These are phyloP conservation scores for Unio pictorum DNA, from an alignment of 2,888 invertebrate species.

Conservation along the genomic window DNA sequence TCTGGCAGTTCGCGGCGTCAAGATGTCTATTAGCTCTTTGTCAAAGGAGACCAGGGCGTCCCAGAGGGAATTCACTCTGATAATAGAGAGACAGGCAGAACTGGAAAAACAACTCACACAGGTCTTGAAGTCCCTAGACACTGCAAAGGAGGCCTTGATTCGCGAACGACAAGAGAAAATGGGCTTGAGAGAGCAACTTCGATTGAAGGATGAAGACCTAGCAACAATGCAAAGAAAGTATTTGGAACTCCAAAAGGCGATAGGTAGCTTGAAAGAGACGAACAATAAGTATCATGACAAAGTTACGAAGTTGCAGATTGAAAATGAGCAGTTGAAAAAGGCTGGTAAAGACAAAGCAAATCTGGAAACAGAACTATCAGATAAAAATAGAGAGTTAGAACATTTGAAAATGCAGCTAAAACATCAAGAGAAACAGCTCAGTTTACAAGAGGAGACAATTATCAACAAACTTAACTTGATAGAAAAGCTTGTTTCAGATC, in stretches of 20 bases:
- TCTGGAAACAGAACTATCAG: conserved; percentile 35
- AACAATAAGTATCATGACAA: conserved; percentile 50
- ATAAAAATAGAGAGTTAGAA: conserved; percentile 30
- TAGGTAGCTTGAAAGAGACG: conserved; percentile 43
- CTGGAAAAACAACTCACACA: conserved; percentile 44
- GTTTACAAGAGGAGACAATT: conserved; percentile 36
- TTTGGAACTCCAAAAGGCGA: conserved; percentile 46
- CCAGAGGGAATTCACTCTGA: conserved; percentile 39
- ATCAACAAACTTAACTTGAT: conserved; percentile 39
- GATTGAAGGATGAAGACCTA: conserved; percentile 35
- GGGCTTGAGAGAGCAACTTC: conserved; percentile 36
- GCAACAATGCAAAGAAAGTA: conserved; percentile 45
- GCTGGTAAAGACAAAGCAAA: conserved; percentile 32
- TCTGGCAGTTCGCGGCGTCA: conserved; percentile 40
- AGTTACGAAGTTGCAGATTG: conserved; percentile 47
- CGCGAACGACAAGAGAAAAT: conserved; percentile 45
- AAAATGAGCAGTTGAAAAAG: conserved; percentile 42
- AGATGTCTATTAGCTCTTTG: conserved; percentile 44
- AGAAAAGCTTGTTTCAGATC: conserved; percentile 40
- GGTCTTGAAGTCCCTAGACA: conserved; percentile 47
- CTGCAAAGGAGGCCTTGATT: conserved; percentile 46
- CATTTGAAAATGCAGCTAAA: conserved; percentile 33
- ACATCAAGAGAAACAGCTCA: conserved; percentile 39
- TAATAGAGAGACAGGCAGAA: conserved; percentile 43
- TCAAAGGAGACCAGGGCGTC: conserved; percentile 44